Conservation (phyloP, 2,797 vertebrate genomes). For the Zenarchopterus dispar region DNA sequence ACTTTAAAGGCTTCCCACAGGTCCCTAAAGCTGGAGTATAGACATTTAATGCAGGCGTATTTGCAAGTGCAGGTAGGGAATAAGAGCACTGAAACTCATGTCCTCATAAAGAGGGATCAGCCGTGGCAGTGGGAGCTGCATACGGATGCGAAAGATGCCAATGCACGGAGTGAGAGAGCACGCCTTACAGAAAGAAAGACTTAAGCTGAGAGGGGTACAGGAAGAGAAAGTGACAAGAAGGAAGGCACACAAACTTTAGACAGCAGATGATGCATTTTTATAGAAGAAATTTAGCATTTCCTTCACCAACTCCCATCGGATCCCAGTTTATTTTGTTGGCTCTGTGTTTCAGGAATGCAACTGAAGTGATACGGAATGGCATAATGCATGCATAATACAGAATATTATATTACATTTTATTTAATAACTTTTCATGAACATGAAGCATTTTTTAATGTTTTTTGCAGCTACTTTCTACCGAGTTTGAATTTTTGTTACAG, state of each 20-base stretch:
- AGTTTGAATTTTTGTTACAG: no score
- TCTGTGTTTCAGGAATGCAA: background rate
- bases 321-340: background rate
- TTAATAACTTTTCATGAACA: no score
- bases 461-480: no score
- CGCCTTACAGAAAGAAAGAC: conserved; percentile 54
- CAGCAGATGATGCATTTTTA: conserved; percentile 28
- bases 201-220: conserved; percentile 62
- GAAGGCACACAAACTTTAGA: conserved; percentile 36
- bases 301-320: conserved; percentile 14
- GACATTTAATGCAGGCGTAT: conserved; percentile 77
- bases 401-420: no score
- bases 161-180: conserved; percentile 71
- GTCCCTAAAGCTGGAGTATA: conserved; percentile 71
- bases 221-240: conserved; percentile 54
- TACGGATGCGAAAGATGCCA: conserved; percentile 76
- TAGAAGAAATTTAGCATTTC: conserved; percentile 36
- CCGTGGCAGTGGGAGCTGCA: conserved; percentile 76
- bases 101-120: conserved; percentile 85
- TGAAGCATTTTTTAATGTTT: no score
- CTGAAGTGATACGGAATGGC: no score
- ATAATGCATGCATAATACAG: no score
- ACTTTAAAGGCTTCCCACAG: conserved; percentile 79
- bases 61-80: conserved; percentile 78
- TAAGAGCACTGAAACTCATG: conserved; percentile 82